A percentile compares a stretch with the other conserved stretches of the same genome.
Conservation (phyloP, 2,797 vertebrate genomes). For the Dromococcyx pavoninus region DNA sequence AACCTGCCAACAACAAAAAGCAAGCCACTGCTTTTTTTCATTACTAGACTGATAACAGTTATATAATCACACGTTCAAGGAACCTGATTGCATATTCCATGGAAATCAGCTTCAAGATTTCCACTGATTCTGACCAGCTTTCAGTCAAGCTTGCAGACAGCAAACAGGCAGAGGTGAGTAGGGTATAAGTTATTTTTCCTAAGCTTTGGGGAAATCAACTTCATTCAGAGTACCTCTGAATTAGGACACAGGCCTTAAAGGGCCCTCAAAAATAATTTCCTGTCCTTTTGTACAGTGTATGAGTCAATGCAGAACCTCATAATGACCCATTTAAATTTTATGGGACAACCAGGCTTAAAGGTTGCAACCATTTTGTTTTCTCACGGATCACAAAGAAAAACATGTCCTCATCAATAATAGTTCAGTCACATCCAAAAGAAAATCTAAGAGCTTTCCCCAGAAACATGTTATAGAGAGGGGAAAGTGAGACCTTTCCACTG, state of each 20-base stretch:
- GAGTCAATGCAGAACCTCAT: background rate
- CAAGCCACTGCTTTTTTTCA: background rate
- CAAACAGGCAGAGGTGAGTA: background rate
- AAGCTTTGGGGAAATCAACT: constrained; percentile 34
- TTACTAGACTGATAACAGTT: background rate
- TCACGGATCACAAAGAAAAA: background rate
- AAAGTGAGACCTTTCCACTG: background rate
- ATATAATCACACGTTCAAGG: background rate
- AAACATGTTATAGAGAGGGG: background rate
- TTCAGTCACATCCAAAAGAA: background rate
- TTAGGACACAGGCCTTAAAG: constrained; percentile 6
- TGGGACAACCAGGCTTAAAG: background rate
- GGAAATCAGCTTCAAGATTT: background rate
- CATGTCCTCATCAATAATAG: background rate
- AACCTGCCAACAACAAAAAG: background rate
- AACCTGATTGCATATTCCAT: background rate
- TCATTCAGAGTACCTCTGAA: constrained; percentile 4
- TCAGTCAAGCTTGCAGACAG: background rate
- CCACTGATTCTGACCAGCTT: background rate
- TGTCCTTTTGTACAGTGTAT: background rate
- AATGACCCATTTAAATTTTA: background rate
- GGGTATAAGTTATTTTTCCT: background rate
- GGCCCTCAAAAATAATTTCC: background rate
- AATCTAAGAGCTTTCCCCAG: background rate
- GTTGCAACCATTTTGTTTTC: background rate